phyloP scores from a whole-genome alignment of 2,797 vertebrate genomes.

The Pterois miles region DNA sequence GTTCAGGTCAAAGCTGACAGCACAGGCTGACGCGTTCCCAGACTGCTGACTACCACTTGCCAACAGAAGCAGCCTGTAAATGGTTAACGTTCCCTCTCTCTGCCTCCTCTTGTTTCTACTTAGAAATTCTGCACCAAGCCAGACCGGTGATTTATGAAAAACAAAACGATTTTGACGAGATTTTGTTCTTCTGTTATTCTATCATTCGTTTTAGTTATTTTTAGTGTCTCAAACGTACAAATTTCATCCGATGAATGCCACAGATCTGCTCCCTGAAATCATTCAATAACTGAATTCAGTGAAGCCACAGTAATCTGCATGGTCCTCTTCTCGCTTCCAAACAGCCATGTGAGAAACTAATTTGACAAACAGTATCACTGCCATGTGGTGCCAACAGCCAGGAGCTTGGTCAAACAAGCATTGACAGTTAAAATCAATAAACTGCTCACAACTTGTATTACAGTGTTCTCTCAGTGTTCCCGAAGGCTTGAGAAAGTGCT shows the following conservation, averaged over 20 bases:
- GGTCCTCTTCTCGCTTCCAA: background rate
- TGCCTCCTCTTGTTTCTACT: background rate
- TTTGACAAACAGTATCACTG: background rate
- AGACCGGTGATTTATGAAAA: background rate
- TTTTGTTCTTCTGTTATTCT: too few relatives aligned
- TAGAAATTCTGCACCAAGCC: background rate
- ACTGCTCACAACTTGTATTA: background rate
- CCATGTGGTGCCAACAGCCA: background rate
- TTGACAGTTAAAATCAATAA: slow-evolving; percentile 12
- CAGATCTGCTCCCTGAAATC: background rate
- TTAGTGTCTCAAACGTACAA: background rate
- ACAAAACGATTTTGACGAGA: background rate
- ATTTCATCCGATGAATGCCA: background rate
- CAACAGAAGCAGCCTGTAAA: slow-evolving; percentile 39
- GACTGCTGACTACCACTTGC: background rate
- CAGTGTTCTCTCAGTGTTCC: background rate
- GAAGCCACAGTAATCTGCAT: background rate
- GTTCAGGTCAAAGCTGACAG: slow-evolving; percentile 7
- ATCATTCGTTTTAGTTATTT: too few relatives aligned
- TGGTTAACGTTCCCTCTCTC: slow-evolving; percentile 41
- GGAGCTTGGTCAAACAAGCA: slow-evolving; percentile 3
- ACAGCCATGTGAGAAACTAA: background rate
- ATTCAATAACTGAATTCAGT: background rate
- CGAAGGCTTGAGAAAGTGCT: slow-evolving; percentile 18
- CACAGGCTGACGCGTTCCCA: background rate